Evolutionary conservation across 2,888 invertebrate genomes (phyloP).

Genomic region (Heliconius cydno): DNA sequence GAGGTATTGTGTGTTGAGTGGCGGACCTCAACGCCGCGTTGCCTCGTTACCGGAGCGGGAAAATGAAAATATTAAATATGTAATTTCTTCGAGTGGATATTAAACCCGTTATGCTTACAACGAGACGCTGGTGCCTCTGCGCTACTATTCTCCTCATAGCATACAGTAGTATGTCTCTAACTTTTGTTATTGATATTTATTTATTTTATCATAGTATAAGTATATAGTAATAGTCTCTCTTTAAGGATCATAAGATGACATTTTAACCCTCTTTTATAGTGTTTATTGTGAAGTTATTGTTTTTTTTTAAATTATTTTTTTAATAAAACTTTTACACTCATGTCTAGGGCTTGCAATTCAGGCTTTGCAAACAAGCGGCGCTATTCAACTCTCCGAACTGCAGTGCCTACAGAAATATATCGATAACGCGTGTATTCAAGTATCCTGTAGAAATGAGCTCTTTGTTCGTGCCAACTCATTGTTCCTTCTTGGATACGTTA

Average conservation of each 20-base stretch:
- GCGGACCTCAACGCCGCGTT: too few relatives aligned
- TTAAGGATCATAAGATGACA: not conserved
- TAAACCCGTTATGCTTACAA: too few relatives aligned
- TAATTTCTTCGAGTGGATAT: too few relatives aligned
- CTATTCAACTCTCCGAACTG: constrained; percentile 53
- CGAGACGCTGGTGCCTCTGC: too few relatives aligned
- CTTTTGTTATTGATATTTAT: too few relatives aligned
- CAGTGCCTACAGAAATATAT: constrained; percentile 53
- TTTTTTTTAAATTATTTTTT: not conserved
- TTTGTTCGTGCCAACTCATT: constrained; percentile 63
- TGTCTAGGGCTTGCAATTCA: constrained; percentile 59
- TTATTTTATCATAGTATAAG: too few relatives aligned
- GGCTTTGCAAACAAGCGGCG: constrained; percentile 52
- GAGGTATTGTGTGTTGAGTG: too few relatives aligned
- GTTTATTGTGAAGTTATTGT: not conserved
- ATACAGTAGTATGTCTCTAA: too few relatives aligned
- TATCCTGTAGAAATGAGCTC: constrained; percentile 63
- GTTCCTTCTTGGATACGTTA: constrained; percentile 49
- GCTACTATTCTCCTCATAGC: too few relatives aligned
- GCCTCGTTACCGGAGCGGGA: too few relatives aligned
- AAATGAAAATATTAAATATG: too few relatives aligned
- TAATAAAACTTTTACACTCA: constrained; percentile 24
- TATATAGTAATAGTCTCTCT: too few relatives aligned
- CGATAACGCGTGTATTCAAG: constrained; percentile 53
- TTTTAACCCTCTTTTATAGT: not conserved